Conservation (phyloP, 2,888 invertebrate species). For the Pseudococcus jackbeardsleyi region DNA sequence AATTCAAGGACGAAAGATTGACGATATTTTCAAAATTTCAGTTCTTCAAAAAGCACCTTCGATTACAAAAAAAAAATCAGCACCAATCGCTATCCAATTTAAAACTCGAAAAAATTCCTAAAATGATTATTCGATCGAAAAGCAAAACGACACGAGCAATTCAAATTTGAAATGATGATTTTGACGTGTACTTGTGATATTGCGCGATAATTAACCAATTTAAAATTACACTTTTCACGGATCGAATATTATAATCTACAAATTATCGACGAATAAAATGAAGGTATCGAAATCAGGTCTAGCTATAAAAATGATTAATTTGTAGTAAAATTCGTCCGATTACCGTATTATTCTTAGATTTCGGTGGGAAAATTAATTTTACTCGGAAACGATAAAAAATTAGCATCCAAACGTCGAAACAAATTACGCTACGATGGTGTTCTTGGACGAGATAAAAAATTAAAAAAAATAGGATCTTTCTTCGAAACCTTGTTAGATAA, state of each 20-base stretch:
- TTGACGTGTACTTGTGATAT: not conserved
- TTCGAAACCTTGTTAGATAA: not conserved
- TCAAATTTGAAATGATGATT: not conserved
- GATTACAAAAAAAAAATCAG: not conserved
- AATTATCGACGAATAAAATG: not conserved
- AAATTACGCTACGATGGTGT: conserved; percentile 11
- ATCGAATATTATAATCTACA: not conserved
- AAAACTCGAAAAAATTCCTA: not conserved
- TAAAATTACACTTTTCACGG: not conserved
- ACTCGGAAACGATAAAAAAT: not conserved
- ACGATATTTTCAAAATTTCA: not conserved
- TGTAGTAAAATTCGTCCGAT: not conserved
- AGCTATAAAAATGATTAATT: not conserved
- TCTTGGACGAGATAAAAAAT: not conserved
- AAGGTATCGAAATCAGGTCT: not conserved
- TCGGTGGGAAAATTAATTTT: conserved; percentile 3
- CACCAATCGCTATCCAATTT: not conserved
- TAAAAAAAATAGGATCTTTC: not conserved
- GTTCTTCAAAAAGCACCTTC: not conserved
- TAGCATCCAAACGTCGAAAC: not conserved
- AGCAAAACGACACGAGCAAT: not conserved
- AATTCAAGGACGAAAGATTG: not conserved
- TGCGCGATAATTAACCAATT: not conserved
- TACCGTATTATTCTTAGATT: not conserved
- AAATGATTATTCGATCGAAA: not conserved